Evolutionary conservation across 2,113 vertebrate genomes (phyloP), one percentile per base, ranked within the genome.

Genomic region (Isichthys henryi): DNA sequence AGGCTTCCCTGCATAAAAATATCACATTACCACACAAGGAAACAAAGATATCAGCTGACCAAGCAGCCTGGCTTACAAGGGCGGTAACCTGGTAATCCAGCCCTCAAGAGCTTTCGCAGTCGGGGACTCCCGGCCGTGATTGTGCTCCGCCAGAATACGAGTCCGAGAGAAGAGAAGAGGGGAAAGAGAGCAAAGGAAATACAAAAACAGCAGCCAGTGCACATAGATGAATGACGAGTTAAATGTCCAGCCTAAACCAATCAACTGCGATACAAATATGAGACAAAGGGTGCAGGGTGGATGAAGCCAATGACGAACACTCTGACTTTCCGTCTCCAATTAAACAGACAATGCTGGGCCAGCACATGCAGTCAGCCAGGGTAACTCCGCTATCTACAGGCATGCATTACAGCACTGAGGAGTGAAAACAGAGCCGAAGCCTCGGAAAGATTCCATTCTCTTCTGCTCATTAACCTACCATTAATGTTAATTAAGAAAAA

Each of bases 11-110:
- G 94, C 92, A 93, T 95, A 96, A 95, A 96, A 95, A 95, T 96
- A 96, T 96, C 94, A 93, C 95, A 96, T 96, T 96, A 96, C 95
- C 93, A 93, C 95, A 96, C 92, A 95, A 95, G 95, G 95, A 95
- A 96, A 93, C 91, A 62, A 92, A 94, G 93, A 93, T 94, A 95
- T 95, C 93, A 94, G 92, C 92, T 92, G 88, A 92, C 93, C 93
- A 92, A 92, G 92, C 92, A 94, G 86, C 93, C 92, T 91, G 2
- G 85, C 91, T 95, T 95, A 95, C 93, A 94, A 95, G 94, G 88
- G 93, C 91, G 93, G 91, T 93, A 92, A 92, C 92, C 82, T 91
- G 92, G 93, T 94, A 94, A 94, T 94, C 93, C 92, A 90, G 91
- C 88, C 92, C 17, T 13, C 45, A 48, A 86, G 53, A 89, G 62